Evolutionary conservation across 2,888 invertebrate species (phyloP).

Genomic region (Seira sanloemensis): DNA sequence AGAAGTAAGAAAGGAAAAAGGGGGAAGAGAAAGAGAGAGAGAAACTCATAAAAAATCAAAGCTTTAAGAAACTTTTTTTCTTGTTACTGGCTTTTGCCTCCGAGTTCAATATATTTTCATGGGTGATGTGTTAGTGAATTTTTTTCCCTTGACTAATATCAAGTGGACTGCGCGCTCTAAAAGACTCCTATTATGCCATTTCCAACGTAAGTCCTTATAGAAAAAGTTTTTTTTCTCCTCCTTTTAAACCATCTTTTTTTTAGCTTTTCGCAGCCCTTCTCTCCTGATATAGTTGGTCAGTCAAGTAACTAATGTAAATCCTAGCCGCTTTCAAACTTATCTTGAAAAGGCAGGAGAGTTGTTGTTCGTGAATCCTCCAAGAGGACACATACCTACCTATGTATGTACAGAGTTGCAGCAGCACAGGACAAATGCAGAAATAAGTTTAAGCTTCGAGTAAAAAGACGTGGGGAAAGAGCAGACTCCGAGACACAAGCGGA

Average conservation of each 20-base stretch:
- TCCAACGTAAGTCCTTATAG: not conserved
- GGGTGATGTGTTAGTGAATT: slow-evolving; percentile 35
- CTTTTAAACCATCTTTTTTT: not conserved
- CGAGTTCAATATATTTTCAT: slow-evolving; percentile 42
- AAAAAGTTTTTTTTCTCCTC: slow-evolving; percentile 13
- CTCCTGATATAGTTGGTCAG: not conserved
- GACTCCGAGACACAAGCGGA: not conserved
- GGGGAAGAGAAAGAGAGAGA: not conserved
- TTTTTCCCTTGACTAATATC: slow-evolving; percentile 33
- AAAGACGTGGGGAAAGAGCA: not conserved
- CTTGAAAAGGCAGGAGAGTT: not conserved
- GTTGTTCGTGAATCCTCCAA: not conserved
- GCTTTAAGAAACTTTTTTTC: not conserved
- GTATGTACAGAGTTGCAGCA: too few relatives aligned
- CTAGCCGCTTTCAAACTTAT: not conserved
- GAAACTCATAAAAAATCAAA: slow-evolving; percentile 31
- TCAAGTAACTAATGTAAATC: not conserved
- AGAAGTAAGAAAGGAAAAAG: not conserved
- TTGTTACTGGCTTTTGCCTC: slow-evolving; percentile 25
- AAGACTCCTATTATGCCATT: not conserved
- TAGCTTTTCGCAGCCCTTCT: not conserved
- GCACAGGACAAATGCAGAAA: too few relatives aligned
- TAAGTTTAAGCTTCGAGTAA: too few relatives aligned
- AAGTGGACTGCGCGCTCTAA: slow-evolving; percentile 26
- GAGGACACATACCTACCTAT: too few relatives aligned